Percentiles rank a stretch among this genome's conserved stretches.
These are phyloP conservation scores for Agrochola macilenta DNA, from an alignment of 2,888 invertebrate species.

Conservation along the genomic window DNA sequence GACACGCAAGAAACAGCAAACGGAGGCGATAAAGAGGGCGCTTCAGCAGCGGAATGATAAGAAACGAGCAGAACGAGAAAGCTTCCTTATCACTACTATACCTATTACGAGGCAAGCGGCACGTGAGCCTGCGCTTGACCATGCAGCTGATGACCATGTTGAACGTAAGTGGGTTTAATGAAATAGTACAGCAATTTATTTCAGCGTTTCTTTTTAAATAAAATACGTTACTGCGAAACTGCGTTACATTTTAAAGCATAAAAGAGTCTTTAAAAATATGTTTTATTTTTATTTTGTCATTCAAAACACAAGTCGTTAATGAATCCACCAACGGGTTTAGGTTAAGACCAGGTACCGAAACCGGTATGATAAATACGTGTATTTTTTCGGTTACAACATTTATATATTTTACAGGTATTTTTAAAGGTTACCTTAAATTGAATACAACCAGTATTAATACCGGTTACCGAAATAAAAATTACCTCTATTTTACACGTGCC, in stretches of 20 bases:
- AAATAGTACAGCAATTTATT: neutral
- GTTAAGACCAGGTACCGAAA: too few relatives aligned
- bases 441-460: too few relatives aligned
- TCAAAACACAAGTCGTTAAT: neutral
- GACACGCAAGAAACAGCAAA: conserved; percentile 99
- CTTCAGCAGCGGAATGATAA: conserved; percentile 99
- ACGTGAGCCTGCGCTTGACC: conserved; percentile 97
- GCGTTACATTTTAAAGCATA: too few relatives aligned
- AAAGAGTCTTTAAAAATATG: neutral
- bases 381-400: too few relatives aligned
- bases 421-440: too few relatives aligned
- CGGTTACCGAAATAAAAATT: too few relatives aligned
- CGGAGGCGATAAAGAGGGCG: conserved; percentile 98
- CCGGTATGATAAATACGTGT: too few relatives aligned
- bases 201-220: neutral
- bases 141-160: conserved; percentile 96
- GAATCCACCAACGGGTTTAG: neutral
- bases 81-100: conserved; percentile 98
- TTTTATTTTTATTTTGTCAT: neutral
- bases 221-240: too few relatives aligned
- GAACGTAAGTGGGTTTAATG: conserved; percentile 91
- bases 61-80: conserved; percentile 97
- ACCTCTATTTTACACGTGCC: too few relatives aligned
- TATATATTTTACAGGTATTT: too few relatives aligned
- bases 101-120: conserved; percentile 98